Base-by-base conservation (phyloP, 2,797 vertebrate species). In the Anguilla anguilla region DNA sequence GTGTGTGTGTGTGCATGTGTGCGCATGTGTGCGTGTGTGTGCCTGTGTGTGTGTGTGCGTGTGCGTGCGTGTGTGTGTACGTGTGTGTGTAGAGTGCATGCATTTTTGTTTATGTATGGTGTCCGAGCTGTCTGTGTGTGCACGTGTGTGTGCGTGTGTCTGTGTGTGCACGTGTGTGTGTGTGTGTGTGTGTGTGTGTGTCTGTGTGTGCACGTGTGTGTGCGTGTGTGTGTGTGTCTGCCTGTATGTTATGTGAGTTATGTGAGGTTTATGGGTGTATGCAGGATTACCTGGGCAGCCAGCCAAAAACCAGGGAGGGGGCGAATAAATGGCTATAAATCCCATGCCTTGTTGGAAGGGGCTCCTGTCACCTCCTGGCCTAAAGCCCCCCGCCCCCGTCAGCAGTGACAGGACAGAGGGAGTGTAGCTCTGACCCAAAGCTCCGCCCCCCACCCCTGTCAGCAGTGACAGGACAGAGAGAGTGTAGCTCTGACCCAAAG, bases 221-320 rank as follows among this genome's bases (percentile, higher is more conserved):
- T 67, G 61, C n/a, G 43, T 55, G 55, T 39, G 25, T 57, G 81
- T 59, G 17, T 39, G 15, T 84, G 22, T 51, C 57, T 17, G 53
- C 17, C 19, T 85, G 28, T 67, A 31, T 46, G 64, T n/a, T 55
- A 15, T 86, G 13, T 86, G 64, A 69, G 64, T 51, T 46, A 55
- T 67, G 84, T 31, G 84, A 67, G 61, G n/a, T 85, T 67, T 39
- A 55, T 86, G n/a, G 53, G 11, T 72, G 17, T 9, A 17, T 28
- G 94, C 92, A 93, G 91, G 88, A 95, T 93, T 93, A 94, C 92
- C 90, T 87, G 88, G 94, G 95, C 93, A 92, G 91, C 89, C 89
- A 89, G 95, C 96, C 95, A 96, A 93, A 90, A 83, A 88, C 93
- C 93, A 91, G 90, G 88, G 91, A 85, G 91, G 89, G 92, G 91